Percentiles rank a stretch among this genome's conserved stretches.
These are phyloP conservation scores for Nansenia antarctica DNA, from an alignment of 2,113 vertebrate species.

Conservation along the genomic window DNA sequence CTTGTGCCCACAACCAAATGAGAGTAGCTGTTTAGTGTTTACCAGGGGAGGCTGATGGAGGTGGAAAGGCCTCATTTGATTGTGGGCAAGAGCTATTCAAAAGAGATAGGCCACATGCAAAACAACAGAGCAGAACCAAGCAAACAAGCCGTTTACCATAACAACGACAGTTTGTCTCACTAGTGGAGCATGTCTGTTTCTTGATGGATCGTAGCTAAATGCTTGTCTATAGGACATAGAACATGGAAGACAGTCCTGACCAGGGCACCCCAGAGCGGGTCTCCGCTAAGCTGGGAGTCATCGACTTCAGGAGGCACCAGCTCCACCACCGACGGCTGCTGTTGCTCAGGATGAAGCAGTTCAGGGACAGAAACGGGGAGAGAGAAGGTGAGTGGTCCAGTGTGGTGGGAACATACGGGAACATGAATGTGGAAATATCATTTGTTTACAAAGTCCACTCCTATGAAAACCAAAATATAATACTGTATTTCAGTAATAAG, in stretches of 20 bases:
- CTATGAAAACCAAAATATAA: too few relatives aligned
- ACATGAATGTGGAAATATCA: not conserved
- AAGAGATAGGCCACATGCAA: not conserved
- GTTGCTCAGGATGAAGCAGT: slow-evolving; percentile 27
- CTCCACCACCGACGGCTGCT: slow-evolving; percentile 44
- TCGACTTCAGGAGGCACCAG: slow-evolving; percentile 39
- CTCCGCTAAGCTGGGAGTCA: not conserved
- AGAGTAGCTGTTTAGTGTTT: too few relatives aligned
- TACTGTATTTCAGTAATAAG: too few relatives aligned
- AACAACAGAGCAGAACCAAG: too few relatives aligned
- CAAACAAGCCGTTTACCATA: too few relatives aligned
- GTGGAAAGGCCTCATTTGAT: not conserved
- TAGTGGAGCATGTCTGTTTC: too few relatives aligned
- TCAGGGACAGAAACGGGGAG: not conserved
- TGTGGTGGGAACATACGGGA: not conserved
- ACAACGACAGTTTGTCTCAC: not conserved
- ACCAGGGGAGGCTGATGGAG: too few relatives aligned
- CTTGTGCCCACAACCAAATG: too few relatives aligned
- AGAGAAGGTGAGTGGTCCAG: slow-evolving; percentile 43
- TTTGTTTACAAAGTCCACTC: too few relatives aligned
- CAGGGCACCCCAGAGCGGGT: not conserved
- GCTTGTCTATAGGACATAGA: too few relatives aligned
- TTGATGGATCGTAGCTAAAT: not conserved
- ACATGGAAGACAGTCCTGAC: not conserved
- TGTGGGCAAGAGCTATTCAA: not conserved